phyloP scores from a whole-genome alignment of 1,140 invertebrate genomes.

The Drosophila bocqueti region DNA sequence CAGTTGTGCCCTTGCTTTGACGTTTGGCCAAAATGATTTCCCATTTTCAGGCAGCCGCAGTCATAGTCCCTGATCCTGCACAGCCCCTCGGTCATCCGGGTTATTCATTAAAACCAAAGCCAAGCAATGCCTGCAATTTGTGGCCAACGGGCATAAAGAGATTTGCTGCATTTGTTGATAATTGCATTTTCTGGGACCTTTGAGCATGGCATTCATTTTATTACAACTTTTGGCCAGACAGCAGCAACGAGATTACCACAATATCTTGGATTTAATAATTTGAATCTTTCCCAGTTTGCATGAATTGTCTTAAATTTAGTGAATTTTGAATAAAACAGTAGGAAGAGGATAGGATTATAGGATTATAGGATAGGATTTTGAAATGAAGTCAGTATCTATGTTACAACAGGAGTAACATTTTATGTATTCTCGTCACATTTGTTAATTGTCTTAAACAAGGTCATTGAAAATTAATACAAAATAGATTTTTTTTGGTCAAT shows the following conservation, averaged over 20 bases:
- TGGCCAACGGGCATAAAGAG: conserved; percentile 28
- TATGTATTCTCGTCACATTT: no score
- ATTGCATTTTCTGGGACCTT: conserved; percentile 47
- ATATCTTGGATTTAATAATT: background rate
- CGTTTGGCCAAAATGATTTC: conserved; percentile 41
- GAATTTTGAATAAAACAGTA: background rate
- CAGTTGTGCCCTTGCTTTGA: conserved; percentile 47
- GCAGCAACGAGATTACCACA: background rate
- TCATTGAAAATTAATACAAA: background rate
- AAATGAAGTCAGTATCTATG: no score
- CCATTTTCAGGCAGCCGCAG: conserved; percentile 30
- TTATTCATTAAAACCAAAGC: conserved; percentile 56
- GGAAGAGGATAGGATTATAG: no score
- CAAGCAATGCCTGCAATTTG: conserved; percentile 24
- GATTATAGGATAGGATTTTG: no score
- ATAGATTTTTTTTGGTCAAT: background rate
- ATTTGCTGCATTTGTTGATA: conserved; percentile 47
- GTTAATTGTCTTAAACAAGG: background rate
- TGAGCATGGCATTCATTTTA: conserved; percentile 14
- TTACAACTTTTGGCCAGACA: conserved; percentile 9
- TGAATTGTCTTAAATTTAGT: background rate
- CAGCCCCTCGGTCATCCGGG: background rate
- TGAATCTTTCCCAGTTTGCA: background rate
- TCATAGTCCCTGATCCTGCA: conserved; percentile 16
- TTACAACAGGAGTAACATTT: no score